Evolutionary conservation across 2,797 vertebrate species (phyloP).

Genomic region (Hylomyscus alleni): DNA sequence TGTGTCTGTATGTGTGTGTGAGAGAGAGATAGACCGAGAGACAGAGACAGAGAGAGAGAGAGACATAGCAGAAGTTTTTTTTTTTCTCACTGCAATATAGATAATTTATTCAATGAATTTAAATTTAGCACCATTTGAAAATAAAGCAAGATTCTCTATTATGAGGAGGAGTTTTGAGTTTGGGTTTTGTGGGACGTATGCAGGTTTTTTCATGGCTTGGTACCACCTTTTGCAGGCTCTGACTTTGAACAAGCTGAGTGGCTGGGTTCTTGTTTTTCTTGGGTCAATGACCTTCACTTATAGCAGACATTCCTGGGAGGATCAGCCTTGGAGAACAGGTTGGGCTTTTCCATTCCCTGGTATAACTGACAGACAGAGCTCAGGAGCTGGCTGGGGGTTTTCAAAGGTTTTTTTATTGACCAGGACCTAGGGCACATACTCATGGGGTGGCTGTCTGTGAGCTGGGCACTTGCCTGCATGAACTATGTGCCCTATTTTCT

Average conservation of each 20-base stretch:
- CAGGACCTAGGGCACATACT: no score
- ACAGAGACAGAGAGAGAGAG: no score
- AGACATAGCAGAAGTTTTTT: no score
- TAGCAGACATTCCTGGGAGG: conserved; percentile 42
- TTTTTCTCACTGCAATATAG: background rate
- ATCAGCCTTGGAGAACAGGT: conserved; percentile 84
- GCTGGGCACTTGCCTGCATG: no score
- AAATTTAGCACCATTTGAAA: conserved; percentile 37
- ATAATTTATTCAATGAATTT: conserved; percentile 47
- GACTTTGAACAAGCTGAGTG: background rate
- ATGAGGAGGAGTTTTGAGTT: background rate
- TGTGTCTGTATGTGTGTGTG: background rate
- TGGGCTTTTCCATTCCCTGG: conserved; percentile 88
- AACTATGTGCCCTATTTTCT: no score
- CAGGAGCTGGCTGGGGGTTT: conserved; percentile 86
- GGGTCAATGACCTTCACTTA: background rate
- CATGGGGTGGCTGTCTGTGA: no score
- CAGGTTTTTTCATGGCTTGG: background rate
- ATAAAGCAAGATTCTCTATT: background rate
- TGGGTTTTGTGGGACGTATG: background rate
- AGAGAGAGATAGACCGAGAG: no score
- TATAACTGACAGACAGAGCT: conserved; percentile 92
- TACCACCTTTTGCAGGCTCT: background rate
- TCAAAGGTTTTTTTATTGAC: conserved; percentile 59
- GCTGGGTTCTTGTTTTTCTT: background rate